phyloP scores from a whole-genome alignment of 2,113 vertebrate genomes.

The Trematocara stigmaticum region DNA sequence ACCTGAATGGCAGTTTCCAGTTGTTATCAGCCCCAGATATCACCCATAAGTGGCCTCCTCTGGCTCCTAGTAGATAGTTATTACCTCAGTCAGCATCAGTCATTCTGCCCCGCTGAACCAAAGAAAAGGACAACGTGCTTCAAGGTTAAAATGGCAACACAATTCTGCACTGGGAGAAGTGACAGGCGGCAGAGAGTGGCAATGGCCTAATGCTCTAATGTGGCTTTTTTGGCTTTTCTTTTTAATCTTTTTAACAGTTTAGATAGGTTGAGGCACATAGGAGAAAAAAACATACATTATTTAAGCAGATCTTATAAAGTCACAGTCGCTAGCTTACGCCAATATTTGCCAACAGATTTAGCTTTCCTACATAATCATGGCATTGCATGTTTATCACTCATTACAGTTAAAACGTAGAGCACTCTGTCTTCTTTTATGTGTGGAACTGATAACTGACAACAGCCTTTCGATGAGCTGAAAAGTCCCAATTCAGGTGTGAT shows the following conservation, averaged over 20 bases:
- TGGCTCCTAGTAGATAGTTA: background rate
- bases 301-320: background rate
- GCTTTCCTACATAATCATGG: background rate
- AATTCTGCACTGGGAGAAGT: background rate
- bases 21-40: background rate
- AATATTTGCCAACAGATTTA: background rate
- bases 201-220: background rate
- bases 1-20: background rate
- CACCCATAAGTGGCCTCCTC: background rate
- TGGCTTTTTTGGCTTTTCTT: background rate
- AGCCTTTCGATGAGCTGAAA: background rate
- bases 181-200: background rate
- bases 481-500: background rate
- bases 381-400: background rate
- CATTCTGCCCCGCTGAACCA: background rate
- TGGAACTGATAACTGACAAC: background rate
- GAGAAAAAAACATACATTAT: background rate
- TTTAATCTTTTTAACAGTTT: background rate
- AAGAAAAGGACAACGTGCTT: background rate
- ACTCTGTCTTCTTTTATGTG: background rate
- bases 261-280: background rate
- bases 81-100: background rate
- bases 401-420: background rate
- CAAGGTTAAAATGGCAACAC: background rate
- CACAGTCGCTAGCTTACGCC: accelerated